phyloP scores from a whole-genome alignment of 2,113 vertebrate species.

The Motacilla tschutschensis region DNA sequence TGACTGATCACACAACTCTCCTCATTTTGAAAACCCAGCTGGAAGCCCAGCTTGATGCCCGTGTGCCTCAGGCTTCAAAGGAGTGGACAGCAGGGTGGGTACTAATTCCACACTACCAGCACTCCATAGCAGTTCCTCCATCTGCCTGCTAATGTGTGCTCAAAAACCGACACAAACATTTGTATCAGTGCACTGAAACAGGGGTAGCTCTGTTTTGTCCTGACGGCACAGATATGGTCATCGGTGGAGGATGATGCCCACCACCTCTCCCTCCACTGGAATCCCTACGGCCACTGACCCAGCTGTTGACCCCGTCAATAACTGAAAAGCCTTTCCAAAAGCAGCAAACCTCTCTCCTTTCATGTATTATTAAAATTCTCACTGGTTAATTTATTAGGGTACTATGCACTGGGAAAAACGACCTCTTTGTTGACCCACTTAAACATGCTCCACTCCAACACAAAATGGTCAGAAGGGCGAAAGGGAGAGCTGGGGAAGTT shows the following conservation, averaged over 20 bases:
- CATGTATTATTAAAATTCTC: constrained; percentile 47
- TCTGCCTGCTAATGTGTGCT: not conserved
- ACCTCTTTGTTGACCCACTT: constrained; percentile 43
- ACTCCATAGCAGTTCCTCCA: not conserved
- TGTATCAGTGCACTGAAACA: not conserved
- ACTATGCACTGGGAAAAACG: constrained; percentile 46
- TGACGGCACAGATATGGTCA: accelerated
- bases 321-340: constrained; percentile 53
- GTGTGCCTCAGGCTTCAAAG: not conserved
- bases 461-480: constrained; percentile 2
- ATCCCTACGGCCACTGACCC: not conserved
- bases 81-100: not conserved
- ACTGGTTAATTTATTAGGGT: constrained; percentile 59
- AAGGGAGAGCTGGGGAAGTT: constrained; percentile 1
- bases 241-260: not conserved
- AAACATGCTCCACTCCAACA: constrained; percentile 19
- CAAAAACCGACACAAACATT: not conserved
- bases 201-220: not conserved
- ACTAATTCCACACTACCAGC: not conserved
- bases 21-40: not conserved
- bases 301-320: not conserved
- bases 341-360: constrained; percentile 9
- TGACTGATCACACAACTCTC: not conserved
- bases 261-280: not conserved
- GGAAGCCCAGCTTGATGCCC: not conserved